Conservation (phyloP, 2,797 vertebrate genomes). For the Acanthurus tractus region DNA sequence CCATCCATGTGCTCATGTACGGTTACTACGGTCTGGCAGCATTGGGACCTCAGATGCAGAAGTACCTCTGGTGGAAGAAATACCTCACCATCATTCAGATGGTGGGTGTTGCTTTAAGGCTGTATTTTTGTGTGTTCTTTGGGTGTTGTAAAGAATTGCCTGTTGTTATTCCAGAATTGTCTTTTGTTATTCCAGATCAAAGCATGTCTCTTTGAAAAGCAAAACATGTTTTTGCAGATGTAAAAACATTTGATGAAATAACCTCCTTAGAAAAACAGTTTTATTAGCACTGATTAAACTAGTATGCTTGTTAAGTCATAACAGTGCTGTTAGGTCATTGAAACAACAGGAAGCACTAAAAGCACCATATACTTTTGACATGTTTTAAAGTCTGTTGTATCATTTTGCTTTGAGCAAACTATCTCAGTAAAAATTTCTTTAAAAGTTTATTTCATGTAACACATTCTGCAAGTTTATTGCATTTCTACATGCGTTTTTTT, state of each 20-base stretch:
- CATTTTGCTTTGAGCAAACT: neutral
- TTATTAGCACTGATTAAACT: neutral
- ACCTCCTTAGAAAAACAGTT: neutral
- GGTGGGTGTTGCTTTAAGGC: conserved; percentile 82
- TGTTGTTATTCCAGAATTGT: neutral
- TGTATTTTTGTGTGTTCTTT: neutral
- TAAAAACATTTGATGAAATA: neutral
- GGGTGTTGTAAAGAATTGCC: neutral
- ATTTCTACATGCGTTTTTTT: too few species aligned
- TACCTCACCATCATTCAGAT: conserved; percentile 98
- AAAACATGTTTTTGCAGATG: neutral
- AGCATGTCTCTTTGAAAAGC: neutral
- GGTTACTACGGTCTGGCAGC: conserved; percentile 97
- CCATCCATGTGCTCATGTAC: conserved; percentile 98
- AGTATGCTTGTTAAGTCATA: neutral
- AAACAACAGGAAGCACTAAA: neutral
- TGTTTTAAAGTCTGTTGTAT: neutral
- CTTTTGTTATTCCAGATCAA: neutral
- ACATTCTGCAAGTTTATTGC: neutral
- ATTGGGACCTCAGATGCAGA: conserved; percentile 96
- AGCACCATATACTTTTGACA: neutral
- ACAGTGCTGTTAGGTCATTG: neutral
- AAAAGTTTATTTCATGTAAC: neutral
- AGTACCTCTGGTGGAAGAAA: conserved; percentile 99
- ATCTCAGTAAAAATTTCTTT: neutral